Percentiles rank a stretch among this genome's conserved stretches.
Conservation (phyloP, 2,888 invertebrate genomes). For the Heteromurus nitidus region DNA sequence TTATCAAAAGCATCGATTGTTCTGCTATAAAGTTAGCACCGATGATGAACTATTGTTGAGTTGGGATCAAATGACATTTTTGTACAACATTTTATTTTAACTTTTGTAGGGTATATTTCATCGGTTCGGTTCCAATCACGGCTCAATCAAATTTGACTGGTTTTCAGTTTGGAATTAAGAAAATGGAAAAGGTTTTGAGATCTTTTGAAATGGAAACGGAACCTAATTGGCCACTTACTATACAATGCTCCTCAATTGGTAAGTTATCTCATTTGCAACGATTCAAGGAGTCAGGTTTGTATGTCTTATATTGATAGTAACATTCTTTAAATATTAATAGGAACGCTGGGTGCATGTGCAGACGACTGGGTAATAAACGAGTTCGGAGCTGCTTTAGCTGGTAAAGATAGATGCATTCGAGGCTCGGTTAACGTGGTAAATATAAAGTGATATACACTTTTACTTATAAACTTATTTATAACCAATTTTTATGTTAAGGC, state of each 20-base stretch:
- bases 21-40: conserved; percentile 84
- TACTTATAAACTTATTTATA: no score
- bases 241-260: conserved; percentile 94
- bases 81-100: conserved; percentile 66
- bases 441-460: neutral
- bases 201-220: conserved; percentile 75
- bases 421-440: conserved; percentile 57
- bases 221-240: conserved; percentile 83
- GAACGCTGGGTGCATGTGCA: conserved; percentile 60
- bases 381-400: conserved; percentile 68
- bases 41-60: neutral
- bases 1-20: conserved; percentile 87
- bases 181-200: conserved; percentile 80
- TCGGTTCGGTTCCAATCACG: conserved; percentile 89
- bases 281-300: no score
- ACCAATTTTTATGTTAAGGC: no score
- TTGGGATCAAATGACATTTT: neutral
- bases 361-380: conserved; percentile 66
- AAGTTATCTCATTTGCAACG: no score
- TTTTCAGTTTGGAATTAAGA: conserved; percentile 81
- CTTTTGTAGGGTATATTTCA: conserved; percentile 85
- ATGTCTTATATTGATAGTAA: no score
- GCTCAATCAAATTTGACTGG: conserved; percentile 80
- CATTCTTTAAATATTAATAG: no score
- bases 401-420: conserved; percentile 52